Conservation (phyloP, 2,113 vertebrate genomes). For the Notothenia coriiceps region DNA sequence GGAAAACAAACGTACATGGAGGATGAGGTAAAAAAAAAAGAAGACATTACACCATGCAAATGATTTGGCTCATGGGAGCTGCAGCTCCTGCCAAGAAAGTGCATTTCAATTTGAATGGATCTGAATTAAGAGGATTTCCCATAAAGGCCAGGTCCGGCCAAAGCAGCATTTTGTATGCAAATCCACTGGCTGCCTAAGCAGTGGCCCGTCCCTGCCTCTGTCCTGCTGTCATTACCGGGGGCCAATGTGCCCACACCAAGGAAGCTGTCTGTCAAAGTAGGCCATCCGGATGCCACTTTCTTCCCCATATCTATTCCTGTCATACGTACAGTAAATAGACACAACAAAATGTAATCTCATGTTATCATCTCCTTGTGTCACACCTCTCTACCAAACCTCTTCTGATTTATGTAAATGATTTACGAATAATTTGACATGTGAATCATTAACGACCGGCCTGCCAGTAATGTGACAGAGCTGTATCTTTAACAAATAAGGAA, state of each 20-base stretch:
- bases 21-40: slow-evolving; percentile 51
- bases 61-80: slow-evolving; percentile 79
- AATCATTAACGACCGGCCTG: neutral
- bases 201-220: slow-evolving; percentile 62
- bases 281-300: slow-evolving; percentile 19
- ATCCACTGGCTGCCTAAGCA: slow-evolving; percentile 74
- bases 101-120: slow-evolving; percentile 85
- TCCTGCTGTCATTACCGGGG: slow-evolving; percentile 67
- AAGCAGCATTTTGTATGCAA: slow-evolving; percentile 82
- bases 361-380: slow-evolving; percentile 4
- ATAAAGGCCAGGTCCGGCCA: slow-evolving; percentile 79
- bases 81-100: slow-evolving; percentile 81
- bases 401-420: slow-evolving; percentile 16
- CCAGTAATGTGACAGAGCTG: neutral
- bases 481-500: slow-evolving; percentile 12
- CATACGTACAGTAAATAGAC: slow-evolving; percentile 26
- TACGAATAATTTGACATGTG: neutral
- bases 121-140: slow-evolving; percentile 85
- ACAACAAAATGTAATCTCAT: neutral
- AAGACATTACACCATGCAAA: slow-evolving; percentile 80
- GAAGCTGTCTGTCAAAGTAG: slow-evolving; percentile 72
- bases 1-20: slow-evolving; percentile 70
- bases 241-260: slow-evolving; percentile 45
- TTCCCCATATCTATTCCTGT: slow-evolving; percentile 35
- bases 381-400: slow-evolving; percentile 8